phyloP scores from a whole-genome alignment of 2,888 invertebrate genomes.

The Napeogenes sylphis region DNA sequence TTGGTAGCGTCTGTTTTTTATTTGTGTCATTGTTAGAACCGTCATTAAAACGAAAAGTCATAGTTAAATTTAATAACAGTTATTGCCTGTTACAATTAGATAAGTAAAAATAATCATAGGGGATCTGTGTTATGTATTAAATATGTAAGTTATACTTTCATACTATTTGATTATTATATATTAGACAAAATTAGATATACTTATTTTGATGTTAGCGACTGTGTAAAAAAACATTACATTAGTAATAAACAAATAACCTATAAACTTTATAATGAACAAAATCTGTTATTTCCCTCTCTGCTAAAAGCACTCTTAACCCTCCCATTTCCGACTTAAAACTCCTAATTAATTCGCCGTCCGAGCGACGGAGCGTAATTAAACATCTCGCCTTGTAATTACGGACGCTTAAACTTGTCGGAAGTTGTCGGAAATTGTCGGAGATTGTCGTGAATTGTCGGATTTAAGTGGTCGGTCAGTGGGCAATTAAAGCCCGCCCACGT shows the following conservation, averaged over 20 bases:
- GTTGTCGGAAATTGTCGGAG: slow-evolving; percentile 58
- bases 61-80: too few species aligned
- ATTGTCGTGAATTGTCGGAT: slow-evolving; percentile 56
- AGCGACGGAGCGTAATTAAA: slow-evolving; percentile 68
- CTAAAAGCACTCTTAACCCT: slow-evolving; percentile 40
- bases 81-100: not conserved
- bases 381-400: slow-evolving; percentile 76
- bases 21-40: slow-evolving; percentile 59
- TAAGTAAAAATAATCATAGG: too few species aligned
- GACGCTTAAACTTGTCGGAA: slow-evolving; percentile 51
- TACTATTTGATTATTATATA: too few species aligned
- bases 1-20: slow-evolving; percentile 66
- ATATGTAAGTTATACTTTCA: too few species aligned
- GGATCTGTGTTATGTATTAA: too few species aligned
- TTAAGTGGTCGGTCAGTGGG: slow-evolving; percentile 64
- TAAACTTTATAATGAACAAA: slow-evolving; percentile 13
- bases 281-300: slow-evolving; percentile 12
- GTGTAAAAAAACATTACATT: not conserved
- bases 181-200: too few species aligned
- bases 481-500: slow-evolving; percentile 67
- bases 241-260: not conserved
- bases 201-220: too few species aligned
- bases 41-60: not conserved
- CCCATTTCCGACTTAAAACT: slow-evolving; percentile 39
- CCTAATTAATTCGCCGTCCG: slow-evolving; percentile 71